Evolutionary conservation across 2,888 invertebrate genomes (phyloP).

Genomic region (Drosophila pegasa): DNA sequence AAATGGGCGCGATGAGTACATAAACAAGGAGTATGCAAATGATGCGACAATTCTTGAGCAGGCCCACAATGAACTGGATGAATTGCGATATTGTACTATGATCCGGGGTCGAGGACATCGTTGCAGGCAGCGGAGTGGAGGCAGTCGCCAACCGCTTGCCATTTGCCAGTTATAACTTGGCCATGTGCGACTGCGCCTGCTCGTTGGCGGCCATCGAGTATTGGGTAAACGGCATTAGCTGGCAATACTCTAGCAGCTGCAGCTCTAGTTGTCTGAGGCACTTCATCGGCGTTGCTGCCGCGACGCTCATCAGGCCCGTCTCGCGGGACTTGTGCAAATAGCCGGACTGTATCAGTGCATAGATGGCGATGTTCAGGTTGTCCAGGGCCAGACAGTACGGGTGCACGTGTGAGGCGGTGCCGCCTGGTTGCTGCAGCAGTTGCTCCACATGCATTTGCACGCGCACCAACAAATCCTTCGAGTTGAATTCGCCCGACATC

Average conservation of each 20-base stretch:
- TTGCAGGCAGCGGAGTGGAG: constrained; percentile 21
- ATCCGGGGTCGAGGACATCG: constrained; percentile 25
- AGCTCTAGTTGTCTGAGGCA: constrained; percentile 68
- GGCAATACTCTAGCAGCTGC: constrained; percentile 80
- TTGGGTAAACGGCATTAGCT: constrained; percentile 82
- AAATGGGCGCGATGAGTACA: constrained; percentile 72
- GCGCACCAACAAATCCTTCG: constrained; percentile 86
- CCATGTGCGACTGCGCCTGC: constrained; percentile 70
- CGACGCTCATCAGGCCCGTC: constrained; percentile 66
- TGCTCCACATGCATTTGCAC: constrained; percentile 88
- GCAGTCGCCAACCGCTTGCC: constrained; percentile 47
- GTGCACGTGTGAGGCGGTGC: constrained; percentile 85
- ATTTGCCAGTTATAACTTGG: constrained; percentile 83
- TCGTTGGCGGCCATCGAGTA: constrained; percentile 76
- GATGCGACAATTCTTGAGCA: constrained; percentile 78
- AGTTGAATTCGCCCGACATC: constrained; percentile 83
- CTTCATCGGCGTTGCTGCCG: constrained; percentile 43
- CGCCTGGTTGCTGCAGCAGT: constrained; percentile 80
- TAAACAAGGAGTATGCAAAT: constrained; percentile 72
- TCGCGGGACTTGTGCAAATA: constrained; percentile 76
- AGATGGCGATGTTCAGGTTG: constrained; percentile 86
- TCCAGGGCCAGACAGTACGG: constrained; percentile 92
- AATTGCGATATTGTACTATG: constrained; percentile 65
- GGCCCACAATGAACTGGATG: constrained; percentile 50
- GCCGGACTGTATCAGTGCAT: constrained; percentile 85